Conservation (phyloP, 2,797 vertebrate genomes). For the Pseudochirops corinnae region DNA sequence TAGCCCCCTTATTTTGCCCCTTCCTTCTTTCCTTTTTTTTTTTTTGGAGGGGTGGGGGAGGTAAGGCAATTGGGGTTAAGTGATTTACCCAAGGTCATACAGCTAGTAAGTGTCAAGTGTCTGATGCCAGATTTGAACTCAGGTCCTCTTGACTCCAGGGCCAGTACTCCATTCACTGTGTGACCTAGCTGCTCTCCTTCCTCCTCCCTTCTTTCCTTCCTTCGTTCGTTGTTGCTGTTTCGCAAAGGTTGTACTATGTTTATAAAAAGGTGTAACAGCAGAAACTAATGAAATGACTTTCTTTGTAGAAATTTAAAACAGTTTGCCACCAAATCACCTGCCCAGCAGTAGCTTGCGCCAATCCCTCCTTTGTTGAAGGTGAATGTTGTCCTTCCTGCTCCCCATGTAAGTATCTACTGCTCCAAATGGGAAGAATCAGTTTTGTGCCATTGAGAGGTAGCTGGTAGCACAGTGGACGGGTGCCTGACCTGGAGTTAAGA, state of each 20-base stretch:
- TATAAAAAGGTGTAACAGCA: background rate
- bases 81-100: background rate
- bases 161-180: too few relatives aligned
- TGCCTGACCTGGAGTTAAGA: background rate
- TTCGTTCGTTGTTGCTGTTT: background rate
- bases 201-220: background rate
- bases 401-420: conserved; percentile 88
- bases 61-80: too few relatives aligned
- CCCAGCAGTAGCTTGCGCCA: conserved; percentile 93
- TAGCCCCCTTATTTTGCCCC: too few relatives aligned
- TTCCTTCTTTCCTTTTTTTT: too few relatives aligned
- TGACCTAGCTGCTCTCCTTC: too few relatives aligned
- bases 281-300: background rate
- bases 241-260: background rate
- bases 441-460: background rate
- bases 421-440: background rate
- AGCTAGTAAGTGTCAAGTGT: too few relatives aligned
- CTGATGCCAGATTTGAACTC: too few relatives aligned
- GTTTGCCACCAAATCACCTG: conserved; percentile 97
- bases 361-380: conserved; percentile 93
- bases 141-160: too few relatives aligned
- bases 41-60: too few relatives aligned
- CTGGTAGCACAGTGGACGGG: background rate
- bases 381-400: conserved; percentile 96
- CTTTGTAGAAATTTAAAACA: conserved; percentile 94